Evolutionary conservation across 2,797 vertebrate species (phyloP), one percentile per base, ranked within the genome.

Genomic region (Periparus ater): DNA sequence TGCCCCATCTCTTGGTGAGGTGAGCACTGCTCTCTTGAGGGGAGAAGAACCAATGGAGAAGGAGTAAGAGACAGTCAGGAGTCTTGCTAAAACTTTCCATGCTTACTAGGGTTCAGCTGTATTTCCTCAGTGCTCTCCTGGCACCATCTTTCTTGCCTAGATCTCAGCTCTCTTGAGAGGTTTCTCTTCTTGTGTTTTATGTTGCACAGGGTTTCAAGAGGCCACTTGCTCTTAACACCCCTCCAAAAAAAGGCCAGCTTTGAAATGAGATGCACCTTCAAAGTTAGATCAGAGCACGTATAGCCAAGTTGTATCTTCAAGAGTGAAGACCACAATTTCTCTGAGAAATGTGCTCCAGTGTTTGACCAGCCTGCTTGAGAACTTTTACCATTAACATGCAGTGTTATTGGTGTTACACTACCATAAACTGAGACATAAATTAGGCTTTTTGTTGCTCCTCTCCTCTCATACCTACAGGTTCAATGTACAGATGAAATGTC

Each of bases 1-100:
- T 0, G 0, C 7, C 61, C 40, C 29, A 34, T 7, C 25, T 82
- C 36, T 60, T 63, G 7, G 6, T 0, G 0, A 80, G 30, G 17
- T 62, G 16, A 79, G 11, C 18, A 16, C 11, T 55, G 22, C 36
- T 75, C 7, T 72, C 38, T 42, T 32, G 51, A 62, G 44, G 13
- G 17, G 10, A 87, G 17, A 63, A 80, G 13, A 82, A 48, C 32
- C 14, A 71, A 51, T 7, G 66, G 10, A 42, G 26, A 63, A 55
- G 34, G 36, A 13, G 10, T 16, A 84, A 77, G 53, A 62, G 16
- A 26, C 30, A 40, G 21, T 29, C 29, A 54, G 11, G 19, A 27
- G 6, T 60, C 45, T 63, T 55, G 13, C 53, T 65, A 48, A 80
- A 77, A 3, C 14, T 66, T 57, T 4, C 18, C 22, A 21, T 13